Evolutionary conservation across 2,113 vertebrate species (phyloP).

Genomic region (Eleginops maclovinus): DNA sequence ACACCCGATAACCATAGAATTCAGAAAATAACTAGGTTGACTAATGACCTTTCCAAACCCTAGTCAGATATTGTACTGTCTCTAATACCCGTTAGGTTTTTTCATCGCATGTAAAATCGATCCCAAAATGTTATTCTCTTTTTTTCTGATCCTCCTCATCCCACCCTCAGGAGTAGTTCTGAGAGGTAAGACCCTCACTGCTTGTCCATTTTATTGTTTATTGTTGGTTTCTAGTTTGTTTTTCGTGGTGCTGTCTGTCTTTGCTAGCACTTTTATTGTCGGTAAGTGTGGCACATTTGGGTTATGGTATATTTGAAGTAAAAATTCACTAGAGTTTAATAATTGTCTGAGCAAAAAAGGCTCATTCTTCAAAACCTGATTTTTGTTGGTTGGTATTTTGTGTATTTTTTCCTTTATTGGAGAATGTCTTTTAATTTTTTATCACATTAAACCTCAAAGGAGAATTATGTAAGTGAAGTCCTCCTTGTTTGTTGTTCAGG

Average conservation of each 20-base stretch:
- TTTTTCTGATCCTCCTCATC: constrained; percentile 53
- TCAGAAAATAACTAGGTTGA: neutral
- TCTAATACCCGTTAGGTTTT: neutral
- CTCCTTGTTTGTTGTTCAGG: neutral
- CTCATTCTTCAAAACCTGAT: neutral
- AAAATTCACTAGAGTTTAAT: neutral
- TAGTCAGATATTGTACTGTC: too few relatives aligned
- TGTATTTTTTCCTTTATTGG: neutral
- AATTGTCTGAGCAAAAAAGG: neutral
- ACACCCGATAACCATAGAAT: neutral
- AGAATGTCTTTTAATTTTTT: neutral
- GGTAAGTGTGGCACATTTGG: neutral
- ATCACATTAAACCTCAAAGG: neutral
- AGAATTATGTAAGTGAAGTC: neutral
- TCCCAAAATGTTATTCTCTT: constrained; percentile 20
- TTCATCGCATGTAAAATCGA: neutral
- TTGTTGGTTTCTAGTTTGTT: constrained; percentile 3
- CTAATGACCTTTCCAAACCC: neutral
- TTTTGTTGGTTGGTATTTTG: neutral
- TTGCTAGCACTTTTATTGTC: constrained; percentile 4
- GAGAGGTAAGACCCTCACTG: constrained; percentile 75
- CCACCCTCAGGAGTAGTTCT: constrained; percentile 70
- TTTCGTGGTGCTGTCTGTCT: constrained; percentile 28
- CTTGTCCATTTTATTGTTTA: constrained; percentile 26
- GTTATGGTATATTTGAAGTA: neutral